Base-by-base conservation (phyloP, 2,888 invertebrate species). In the Diaphora mendica region DNA sequence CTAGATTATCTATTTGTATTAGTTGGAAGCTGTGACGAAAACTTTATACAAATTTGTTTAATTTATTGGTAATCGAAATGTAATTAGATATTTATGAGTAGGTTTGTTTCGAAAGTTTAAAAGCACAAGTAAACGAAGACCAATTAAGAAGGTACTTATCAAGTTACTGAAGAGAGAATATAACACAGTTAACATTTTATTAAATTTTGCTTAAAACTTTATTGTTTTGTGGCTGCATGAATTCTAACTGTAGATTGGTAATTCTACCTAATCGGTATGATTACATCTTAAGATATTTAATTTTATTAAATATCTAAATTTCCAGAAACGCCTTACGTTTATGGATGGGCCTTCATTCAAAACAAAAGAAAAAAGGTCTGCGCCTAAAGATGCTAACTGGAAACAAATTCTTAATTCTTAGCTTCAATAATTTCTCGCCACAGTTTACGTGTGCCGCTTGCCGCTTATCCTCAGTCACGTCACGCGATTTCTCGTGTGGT, bases 401-500 rank as follows among this genome's bases (percentile, higher is more conserved):
- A 76, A 80, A 80, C 76, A 48, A 48, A 48, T 48, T 48, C 1
- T 44, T 17, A 0, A 44, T 17, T 4, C 44, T 17, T 44, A 3
- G 11, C 11, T 55, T n/a, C 72, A 83, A 82, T 75, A 77, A 76
- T 71, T 76, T 79, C n/a, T 69, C 48, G 55, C 33, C 72, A 87
- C 89, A 89, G 89, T 88, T 87, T 86, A 88, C 90, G 90, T 88
- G 88, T 84, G 68, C 59, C 17, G 62, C 82, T 83, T 86, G 83
- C 88, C 86, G 85, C 88, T 88, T 88, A 87, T 89, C 88, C 85
- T 86, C 73, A 72, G 83, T 87, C 94, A 71, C 84, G 83, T 87
- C 95, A 95, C 94, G 94, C 94, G 90, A 95, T 90, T 87, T 94
- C 86, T 89, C 94, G 93, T 94, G 93, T 84, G 82, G 79, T 77